phyloP scores from a whole-genome alignment of 1,140 invertebrate genomes.

The Drosophila burlai region DNA sequence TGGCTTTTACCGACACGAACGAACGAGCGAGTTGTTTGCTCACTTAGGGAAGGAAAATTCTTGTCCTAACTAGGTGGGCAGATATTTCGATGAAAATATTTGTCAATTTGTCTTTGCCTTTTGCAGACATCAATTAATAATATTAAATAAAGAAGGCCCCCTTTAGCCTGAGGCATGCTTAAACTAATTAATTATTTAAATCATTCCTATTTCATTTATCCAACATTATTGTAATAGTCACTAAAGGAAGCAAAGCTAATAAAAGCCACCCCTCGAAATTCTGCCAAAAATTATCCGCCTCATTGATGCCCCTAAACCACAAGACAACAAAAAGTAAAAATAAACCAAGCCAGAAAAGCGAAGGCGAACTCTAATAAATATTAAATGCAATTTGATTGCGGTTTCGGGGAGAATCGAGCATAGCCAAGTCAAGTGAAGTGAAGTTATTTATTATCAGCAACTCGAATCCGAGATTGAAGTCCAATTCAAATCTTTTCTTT shows the following conservation, averaged over 20 bases:
- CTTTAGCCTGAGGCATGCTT: background rate
- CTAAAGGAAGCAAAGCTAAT: background rate
- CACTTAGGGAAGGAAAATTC: constrained; percentile 20
- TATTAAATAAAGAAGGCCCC: background rate
- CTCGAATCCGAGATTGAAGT: constrained; percentile 46
- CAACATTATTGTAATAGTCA: constrained; percentile 2
- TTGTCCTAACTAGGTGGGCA: constrained; percentile 2
- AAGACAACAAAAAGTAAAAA: constrained; percentile 5
- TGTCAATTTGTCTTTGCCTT: background rate
- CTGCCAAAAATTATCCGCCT: constrained; percentile 19
- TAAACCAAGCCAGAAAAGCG: background rate
- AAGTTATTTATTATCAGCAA: constrained; percentile 47
- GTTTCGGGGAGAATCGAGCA: constrained; percentile 38
- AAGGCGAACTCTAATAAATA: constrained; percentile 62
- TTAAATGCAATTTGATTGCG: constrained; percentile 81
- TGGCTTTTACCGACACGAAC: constrained; percentile 1
- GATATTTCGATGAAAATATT: background rate
- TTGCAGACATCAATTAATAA: constrained; percentile 1
- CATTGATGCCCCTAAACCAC: constrained; percentile 31
- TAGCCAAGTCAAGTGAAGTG: constrained; percentile 18
- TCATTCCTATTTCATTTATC: background rate
- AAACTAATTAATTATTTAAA: constrained; percentile 23
- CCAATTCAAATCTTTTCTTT: constrained; percentile 21
- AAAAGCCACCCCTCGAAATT: background rate
- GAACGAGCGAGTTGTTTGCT: constrained; percentile 31